Conservation (phyloP, 1,140 invertebrate genomes). For the Vanessa tameamea region DNA sequence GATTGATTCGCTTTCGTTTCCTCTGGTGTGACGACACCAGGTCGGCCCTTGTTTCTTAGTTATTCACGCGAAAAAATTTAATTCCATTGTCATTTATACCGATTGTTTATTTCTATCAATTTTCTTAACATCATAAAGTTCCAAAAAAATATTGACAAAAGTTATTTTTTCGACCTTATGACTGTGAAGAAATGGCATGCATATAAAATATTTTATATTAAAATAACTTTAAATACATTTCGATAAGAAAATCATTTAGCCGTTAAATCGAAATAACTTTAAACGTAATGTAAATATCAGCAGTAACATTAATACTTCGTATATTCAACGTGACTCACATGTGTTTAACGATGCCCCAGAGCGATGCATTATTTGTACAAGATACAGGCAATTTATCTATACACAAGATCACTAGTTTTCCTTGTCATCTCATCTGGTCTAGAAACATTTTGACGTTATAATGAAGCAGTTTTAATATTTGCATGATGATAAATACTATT, state of each 20-base stretch:
- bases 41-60: constrained; percentile 59
- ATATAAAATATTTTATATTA: not conserved
- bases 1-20: constrained; percentile 77
- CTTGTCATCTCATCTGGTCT: constrained; percentile 36
- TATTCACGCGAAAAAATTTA: constrained; percentile 33
- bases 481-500: constrained; percentile 4
- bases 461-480: constrained; percentile 27
- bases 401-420: constrained; percentile 34
- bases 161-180: too few species aligned
- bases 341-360: constrained; percentile 27
- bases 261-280: not conserved
- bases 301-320: constrained; percentile 15
- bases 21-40: constrained; percentile 65
- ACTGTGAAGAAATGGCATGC: not conserved
- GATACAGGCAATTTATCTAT: constrained; percentile 30
- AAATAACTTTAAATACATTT: not conserved
- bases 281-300: constrained; percentile 5
- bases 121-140: not conserved
- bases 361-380: constrained; percentile 36
- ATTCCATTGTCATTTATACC: constrained; percentile 31
- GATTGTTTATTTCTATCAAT: not conserved
- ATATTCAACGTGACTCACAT: constrained; percentile 15
- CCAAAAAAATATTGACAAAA: too few species aligned
- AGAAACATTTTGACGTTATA: constrained; percentile 30
- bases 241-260: not conserved